A percentile compares a stretch with the other conserved stretches of the same genome.
phyloP scores from a whole-genome alignment of 2,888 invertebrate genomes.

The Parnassius apollo region DNA sequence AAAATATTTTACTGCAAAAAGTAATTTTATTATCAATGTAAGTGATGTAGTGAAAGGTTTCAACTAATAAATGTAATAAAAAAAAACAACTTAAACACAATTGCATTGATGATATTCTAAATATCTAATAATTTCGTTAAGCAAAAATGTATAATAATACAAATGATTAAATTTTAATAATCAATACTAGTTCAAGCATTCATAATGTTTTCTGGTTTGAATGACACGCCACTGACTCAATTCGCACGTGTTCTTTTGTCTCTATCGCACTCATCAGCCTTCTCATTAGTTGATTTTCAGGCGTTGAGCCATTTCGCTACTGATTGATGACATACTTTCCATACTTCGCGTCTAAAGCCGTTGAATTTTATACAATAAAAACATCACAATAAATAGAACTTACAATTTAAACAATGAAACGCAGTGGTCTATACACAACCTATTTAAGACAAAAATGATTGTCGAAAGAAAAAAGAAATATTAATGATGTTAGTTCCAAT shows the following conservation, averaged over 20 bases:
- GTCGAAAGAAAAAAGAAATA: not conserved
- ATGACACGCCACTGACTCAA: conserved; percentile 2
- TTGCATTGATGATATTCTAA: too few relatives aligned
- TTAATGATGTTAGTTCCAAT: conserved; percentile 25
- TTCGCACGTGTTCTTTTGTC: conserved; percentile 14
- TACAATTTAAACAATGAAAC: conserved; percentile 47
- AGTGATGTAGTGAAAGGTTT: too few relatives aligned
- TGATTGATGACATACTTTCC: conserved; percentile 14
- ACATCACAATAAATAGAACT: conserved; percentile 70
- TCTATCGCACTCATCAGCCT: conserved; percentile 25
- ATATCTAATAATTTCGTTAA: too few relatives aligned
- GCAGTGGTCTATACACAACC: conserved; percentile 61
- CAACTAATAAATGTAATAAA: too few relatives aligned
- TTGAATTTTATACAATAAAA: conserved; percentile 37
- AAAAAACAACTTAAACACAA: too few relatives aligned
- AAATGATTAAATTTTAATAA: too few relatives aligned
- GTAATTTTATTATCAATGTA: conserved; percentile 2
- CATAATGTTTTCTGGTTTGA: not conserved
- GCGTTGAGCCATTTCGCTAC: conserved; percentile 22
- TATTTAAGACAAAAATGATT: conserved; percentile 33
- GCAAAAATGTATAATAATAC: too few relatives aligned
- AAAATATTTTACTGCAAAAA: too few relatives aligned
- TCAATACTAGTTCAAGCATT: not conserved
- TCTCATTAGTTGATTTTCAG: conserved; percentile 2
- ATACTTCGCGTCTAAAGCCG: conserved; percentile 27